Evolutionary conservation across 2,888 invertebrate species (phyloP), one percentile per base, ranked within the genome.

Genomic region (Tethea ocularis): DNA sequence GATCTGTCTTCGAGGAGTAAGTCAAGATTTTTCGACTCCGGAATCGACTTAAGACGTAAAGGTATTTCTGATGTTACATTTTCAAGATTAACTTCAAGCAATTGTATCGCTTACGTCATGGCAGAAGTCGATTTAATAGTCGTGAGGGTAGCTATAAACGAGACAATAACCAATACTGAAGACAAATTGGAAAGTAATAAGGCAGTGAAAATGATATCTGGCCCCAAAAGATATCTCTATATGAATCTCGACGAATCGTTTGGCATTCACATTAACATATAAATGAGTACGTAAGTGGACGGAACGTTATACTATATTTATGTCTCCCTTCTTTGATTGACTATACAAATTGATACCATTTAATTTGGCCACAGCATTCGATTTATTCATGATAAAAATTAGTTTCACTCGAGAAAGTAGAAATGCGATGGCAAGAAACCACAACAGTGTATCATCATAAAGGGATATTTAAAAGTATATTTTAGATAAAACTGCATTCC

Each of bases 21-120:
- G 91, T 93, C 93, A 89, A 93, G 93, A 91, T 93, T 93, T 92
- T 93, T 91, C 87, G 93, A 93, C 91, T 93, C 93, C 81, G 93
- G 93, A 76, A 93, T 93, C 89, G 89, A 90, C 84, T 80, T 92
- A 80, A 86, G 92, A 70, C 91, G 93, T 82, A 93, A 92, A 93
- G 93, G 93, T 93, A 93, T 77, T 80, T 82, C 72, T 74, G 64
- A 68, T 64, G 63, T 61, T 67, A 71, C 68, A 67, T 61, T 69
- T 72, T 64, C 60, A 62, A 64, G 61, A 17, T 36, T 54, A 52
- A 63, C 55, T 67, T 61, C 60, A 56, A 57, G 53, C 57, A 62
- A 61, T 61, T 52, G 52, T 57, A 10, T 13, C 33, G 33, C 26
- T 54, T 36, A 36, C 13, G 29, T 33, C 17, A 33, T 36, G 15